A percentile compares a stretch with the other conserved stretches of the same genome.
Conservation (phyloP, 2,113 vertebrate species). For the Sander lucioperca region DNA sequence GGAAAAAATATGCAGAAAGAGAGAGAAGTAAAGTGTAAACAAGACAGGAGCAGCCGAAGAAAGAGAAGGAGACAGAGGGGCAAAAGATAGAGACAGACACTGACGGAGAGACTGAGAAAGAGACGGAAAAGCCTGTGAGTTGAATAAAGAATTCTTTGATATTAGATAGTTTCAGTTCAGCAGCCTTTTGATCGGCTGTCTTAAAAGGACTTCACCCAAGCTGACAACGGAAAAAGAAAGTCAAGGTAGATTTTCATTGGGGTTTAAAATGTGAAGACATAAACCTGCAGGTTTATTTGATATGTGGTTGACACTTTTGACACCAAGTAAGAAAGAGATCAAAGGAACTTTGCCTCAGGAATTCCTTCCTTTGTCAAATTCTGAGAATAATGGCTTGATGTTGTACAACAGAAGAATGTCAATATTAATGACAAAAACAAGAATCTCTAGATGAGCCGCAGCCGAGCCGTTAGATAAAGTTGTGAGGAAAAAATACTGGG, state of each 20-base stretch:
- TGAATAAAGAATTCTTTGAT: constrained; percentile 57
- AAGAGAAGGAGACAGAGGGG: neutral
- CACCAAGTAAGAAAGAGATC: constrained; percentile 39
- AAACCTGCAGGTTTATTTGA: constrained; percentile 47
- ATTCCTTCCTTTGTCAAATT: constrained; percentile 30
- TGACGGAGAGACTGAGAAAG: constrained; percentile 25
- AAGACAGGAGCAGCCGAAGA: neutral
- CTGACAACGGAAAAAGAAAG: constrained; percentile 61
- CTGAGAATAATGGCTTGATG: constrained; percentile 13
- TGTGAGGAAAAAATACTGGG: no score
- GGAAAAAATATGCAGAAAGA: neutral
- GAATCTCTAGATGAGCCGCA: no score
- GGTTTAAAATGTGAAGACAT: constrained; percentile 49
- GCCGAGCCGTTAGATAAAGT: no score
- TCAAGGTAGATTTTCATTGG: constrained; percentile 40
- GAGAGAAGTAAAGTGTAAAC: constrained; percentile 10
- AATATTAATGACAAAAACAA: constrained; percentile 7
- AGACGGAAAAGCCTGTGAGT: constrained; percentile 19
- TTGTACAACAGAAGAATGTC: constrained; percentile 29
- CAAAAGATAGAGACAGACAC: constrained; percentile 22
- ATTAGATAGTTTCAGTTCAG: constrained; percentile 50
- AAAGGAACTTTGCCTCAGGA: constrained; percentile 23
- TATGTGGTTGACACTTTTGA: constrained; percentile 55
- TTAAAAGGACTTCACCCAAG: constrained; percentile 49
- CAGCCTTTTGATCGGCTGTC: constrained; percentile 61